A percentile compares a stretch with the other conserved stretches of the same genome.
These are phyloP conservation scores for Reticulitermes speratus DNA, from an alignment of 1,140 invertebrate species.

Conservation along the genomic window DNA sequence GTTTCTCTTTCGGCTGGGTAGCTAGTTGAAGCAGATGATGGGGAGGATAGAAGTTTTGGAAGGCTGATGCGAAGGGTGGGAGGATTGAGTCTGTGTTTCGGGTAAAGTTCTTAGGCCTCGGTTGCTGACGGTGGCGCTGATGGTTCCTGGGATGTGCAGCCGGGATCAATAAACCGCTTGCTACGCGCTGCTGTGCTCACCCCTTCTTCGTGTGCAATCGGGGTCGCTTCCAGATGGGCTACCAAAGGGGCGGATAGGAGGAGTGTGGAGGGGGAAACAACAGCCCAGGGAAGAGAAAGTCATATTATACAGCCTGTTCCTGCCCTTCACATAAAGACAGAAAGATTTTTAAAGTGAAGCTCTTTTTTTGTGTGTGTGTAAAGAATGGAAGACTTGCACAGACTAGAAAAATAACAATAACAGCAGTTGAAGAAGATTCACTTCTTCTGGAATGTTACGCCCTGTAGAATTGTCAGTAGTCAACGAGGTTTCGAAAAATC, in stretches of 20 bases:
- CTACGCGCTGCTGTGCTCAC: background rate
- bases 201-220: background rate
- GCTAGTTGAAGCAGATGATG: background rate
- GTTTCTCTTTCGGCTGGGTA: background rate
- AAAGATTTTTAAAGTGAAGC: background rate
- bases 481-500: too few relatives aligned
- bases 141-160: background rate
- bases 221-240: background rate
- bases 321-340: background rate
- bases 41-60: background rate
- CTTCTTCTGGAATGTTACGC: too few relatives aligned
- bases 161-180: slow-evolving; percentile 10
- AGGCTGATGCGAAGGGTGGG: background rate
- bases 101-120: background rate
- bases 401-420: background rate
- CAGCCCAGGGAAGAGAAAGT: background rate
- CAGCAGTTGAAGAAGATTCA: too few relatives aligned
- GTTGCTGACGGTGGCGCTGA: background rate
- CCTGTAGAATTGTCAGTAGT: too few relatives aligned
- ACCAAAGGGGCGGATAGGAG: background rate
- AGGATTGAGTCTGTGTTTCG: background rate
- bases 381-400: background rate
- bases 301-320: background rate
- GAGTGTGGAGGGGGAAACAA: background rate
- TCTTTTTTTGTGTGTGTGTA: background rate